Conservation (phyloP, 2,113 vertebrate genomes). For the Meriones unguiculatus region DNA sequence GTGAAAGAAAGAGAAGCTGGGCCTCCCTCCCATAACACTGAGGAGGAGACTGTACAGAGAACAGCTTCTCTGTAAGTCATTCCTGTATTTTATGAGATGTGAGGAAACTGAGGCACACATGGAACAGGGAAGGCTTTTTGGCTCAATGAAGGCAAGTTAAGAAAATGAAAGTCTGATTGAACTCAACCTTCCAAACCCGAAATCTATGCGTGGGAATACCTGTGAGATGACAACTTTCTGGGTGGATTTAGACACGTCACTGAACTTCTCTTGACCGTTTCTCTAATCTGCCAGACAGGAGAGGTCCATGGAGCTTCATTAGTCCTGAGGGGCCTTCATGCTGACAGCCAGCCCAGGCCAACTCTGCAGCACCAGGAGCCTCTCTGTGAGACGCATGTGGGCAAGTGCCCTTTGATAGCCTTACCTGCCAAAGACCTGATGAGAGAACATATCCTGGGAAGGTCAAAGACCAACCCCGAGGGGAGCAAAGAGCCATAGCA, state of each 20-base stretch:
- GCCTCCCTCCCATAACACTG: too few species aligned
- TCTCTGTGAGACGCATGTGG: background rate
- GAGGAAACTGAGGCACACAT: background rate
- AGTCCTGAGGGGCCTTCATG: background rate
- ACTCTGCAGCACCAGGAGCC: background rate
- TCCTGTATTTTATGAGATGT: background rate
- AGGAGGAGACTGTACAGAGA: background rate
- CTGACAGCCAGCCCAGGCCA: background rate
- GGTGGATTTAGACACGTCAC: background rate
- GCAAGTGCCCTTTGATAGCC: background rate
- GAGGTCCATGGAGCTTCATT: fast-evolving
- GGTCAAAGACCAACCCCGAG: background rate
- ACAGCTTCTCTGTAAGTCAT: background rate
- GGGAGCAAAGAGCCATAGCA: background rate
- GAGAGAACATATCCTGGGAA: background rate
- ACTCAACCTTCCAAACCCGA: background rate
- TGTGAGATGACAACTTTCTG: background rate
- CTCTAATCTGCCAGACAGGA: background rate
- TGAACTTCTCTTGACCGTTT: background rate
- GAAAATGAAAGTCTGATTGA: background rate
- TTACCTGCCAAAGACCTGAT: background rate
- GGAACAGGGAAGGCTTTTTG: background rate
- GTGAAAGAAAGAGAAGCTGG: fast-evolving
- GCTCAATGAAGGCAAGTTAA: background rate
- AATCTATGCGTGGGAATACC: background rate